Evolutionary conservation across 2,888 invertebrate species (phyloP).

Genomic region (Pogonocherus hispidulus): DNA sequence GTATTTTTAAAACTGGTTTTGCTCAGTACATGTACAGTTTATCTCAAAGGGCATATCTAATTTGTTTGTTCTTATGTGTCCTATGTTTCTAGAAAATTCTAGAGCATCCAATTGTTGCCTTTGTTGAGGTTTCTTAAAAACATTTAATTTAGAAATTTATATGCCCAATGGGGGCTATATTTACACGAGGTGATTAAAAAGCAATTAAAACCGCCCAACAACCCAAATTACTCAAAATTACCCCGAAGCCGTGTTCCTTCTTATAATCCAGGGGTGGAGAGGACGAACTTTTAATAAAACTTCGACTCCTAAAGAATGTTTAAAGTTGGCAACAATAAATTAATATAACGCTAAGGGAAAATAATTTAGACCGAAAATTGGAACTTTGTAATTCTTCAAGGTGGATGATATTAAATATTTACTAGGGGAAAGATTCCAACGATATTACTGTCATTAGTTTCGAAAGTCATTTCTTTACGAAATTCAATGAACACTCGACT

Average conservation of each 20-base stretch:
- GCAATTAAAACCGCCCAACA: not conserved
- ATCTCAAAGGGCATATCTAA: too few relatives aligned
- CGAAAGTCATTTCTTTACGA: not conserved
- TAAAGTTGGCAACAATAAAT: not conserved
- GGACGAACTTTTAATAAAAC: not conserved
- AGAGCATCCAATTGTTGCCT: too few relatives aligned
- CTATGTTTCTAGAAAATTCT: too few relatives aligned
- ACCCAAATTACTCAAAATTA: not conserved
- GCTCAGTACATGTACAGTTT: too few relatives aligned
- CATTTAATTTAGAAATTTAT: not conserved
- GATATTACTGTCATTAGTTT: constrained; percentile 1
- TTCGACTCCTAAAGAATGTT: not conserved
- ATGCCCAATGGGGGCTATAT: not conserved
- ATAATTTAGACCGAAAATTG: not conserved
- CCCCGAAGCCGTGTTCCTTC: not conserved
- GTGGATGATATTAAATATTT: constrained; percentile 6
- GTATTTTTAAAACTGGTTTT: too few relatives aligned
- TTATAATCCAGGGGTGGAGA: not conserved
- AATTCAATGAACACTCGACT: not conserved
- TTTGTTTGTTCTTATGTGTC: too few relatives aligned
- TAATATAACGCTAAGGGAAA: not conserved
- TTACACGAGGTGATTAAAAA: not conserved
- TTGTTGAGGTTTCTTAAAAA: too few relatives aligned
- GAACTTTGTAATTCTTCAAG: constrained; percentile 4
- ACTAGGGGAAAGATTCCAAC: not conserved